Evolutionary conservation across 1,140 invertebrate genomes (phyloP).

Genomic region (Branchinecta lynchi): DNA sequence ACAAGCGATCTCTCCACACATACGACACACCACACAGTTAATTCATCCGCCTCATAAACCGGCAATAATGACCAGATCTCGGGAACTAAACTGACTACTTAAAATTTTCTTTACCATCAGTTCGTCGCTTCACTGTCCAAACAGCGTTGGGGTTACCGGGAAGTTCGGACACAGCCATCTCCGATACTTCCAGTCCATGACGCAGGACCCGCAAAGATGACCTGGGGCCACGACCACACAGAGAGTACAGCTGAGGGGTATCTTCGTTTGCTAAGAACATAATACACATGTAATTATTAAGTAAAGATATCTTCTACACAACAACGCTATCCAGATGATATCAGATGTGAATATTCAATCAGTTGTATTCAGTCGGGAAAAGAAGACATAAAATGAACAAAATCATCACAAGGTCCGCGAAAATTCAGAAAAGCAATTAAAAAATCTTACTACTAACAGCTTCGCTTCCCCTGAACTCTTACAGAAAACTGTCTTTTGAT

Average conservation of each 20-base stretch:
- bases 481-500: too few species aligned
- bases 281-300: slow-evolving; percentile 31
- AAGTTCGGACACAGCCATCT: slow-evolving; percentile 98
- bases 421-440: too few species aligned
- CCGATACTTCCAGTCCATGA: slow-evolving; percentile 92
- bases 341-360: slow-evolving; percentile 7
- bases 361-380: slow-evolving; percentile 10
- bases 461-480: too few species aligned
- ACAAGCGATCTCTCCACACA: too few species aligned
- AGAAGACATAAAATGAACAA: not conserved
- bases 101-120: slow-evolving; percentile 57
- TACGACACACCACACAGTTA: too few species aligned
- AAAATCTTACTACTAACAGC: too few species aligned
- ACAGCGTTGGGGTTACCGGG: slow-evolving; percentile 99
- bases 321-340: not conserved
- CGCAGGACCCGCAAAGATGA: slow-evolving; percentile 82
- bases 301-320: slow-evolving; percentile 10
- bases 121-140: slow-evolving; percentile 93
- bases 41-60: too few species aligned
- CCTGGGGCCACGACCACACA: slow-evolving; percentile 85
- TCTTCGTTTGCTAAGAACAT: slow-evolving; percentile 76
- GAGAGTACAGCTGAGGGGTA: slow-evolving; percentile 90
- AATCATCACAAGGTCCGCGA: too few species aligned
- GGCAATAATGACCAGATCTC: too few species aligned
- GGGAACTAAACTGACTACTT: too few species aligned